Base-by-base conservation (phyloP, 1,140 invertebrate genomes). In the Arctopsyche grandis region DNA sequence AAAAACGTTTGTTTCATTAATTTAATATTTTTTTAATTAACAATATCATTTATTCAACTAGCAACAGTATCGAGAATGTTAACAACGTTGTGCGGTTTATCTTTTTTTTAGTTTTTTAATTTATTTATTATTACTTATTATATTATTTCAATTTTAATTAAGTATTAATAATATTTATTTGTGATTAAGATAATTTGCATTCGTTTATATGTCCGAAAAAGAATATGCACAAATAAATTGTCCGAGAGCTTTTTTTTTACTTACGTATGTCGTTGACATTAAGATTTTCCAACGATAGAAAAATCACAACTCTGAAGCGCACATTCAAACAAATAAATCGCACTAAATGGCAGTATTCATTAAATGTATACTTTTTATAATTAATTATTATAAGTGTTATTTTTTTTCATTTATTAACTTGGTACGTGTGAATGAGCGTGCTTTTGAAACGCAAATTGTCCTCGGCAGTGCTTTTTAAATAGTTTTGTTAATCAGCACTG, bases 341-440 rank as follows among this genome's bases (percentile, higher is more conserved):
- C 9, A 24, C 63, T 66, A 66, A 66, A 66, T 66, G 63, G 63
- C 63, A 66, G 63, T 66, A 66, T 66, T 66, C 12, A 66, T 22
- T 22, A 26, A 66, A 52, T 52, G 48, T 52, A 52, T 52, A 16
- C 1, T 60, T 7, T 60, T 21, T 60, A 60, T 66, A 24, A 66
- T 66, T 1, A 52, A 52, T 52, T n/a, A 26, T 66, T 26, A 66
- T 12, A 26, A 24, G 14, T 66, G 19, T 66, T 66, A 26, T 66
- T 26, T 26, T 66, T 66, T 26, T 10, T 26, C 26, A 52, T 66
- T 66, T 66, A 66, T 66, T 66, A 29, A 14, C 1, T 66, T 66
- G 63, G 63, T 66, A 22, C 22, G 21, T 26, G 63, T 66, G 63
- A 66, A 52, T 78, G 77, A 78, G 77, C 77, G 77, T 78, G 69